These are phyloP conservation scores for Phengaris alcon DNA, from an alignment of 2,888 invertebrate species.

Conservation along the genomic window DNA sequence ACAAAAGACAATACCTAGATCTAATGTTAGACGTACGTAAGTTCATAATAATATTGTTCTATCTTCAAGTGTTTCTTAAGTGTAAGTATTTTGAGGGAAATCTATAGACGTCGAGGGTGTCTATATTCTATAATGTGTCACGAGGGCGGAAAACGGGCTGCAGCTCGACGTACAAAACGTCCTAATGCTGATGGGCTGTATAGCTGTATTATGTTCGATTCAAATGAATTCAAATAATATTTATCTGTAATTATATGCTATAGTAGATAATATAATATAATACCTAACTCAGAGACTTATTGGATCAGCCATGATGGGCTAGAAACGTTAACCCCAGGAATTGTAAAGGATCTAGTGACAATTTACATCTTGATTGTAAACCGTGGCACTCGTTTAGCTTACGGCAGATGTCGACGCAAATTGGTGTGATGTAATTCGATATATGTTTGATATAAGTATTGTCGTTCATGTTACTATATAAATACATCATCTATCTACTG, in stretches of 20 bases:
- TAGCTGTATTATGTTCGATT: slow-evolving; percentile 31
- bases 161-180: slow-evolving; percentile 3
- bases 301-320: slow-evolving; percentile 27
- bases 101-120: slow-evolving; percentile 63
- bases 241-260: slow-evolving; percentile 27
- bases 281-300: slow-evolving; percentile 24
- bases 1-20: slow-evolving; percentile 81
- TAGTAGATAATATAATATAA: slow-evolving; percentile 21
- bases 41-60: slow-evolving; percentile 74
- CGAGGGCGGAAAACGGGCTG: slow-evolving; percentile 31
- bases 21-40: slow-evolving; percentile 77
- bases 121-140: slow-evolving; percentile 57
- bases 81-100: slow-evolving; percentile 72
- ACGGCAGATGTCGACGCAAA: slow-evolving; percentile 50
- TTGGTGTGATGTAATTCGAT: slow-evolving; percentile 54
- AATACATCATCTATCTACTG: slow-evolving; percentile 61
- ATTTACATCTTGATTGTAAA: slow-evolving; percentile 13
- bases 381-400: not conserved
- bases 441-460: slow-evolving; percentile 47
- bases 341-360: slow-evolving; percentile 13
- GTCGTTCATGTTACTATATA: slow-evolving; percentile 79
- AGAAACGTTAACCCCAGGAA: slow-evolving; percentile 4
- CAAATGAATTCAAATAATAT: slow-evolving; percentile 29
- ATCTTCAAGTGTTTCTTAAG: slow-evolving; percentile 76
- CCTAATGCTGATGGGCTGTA: slow-evolving; percentile 34